A percentile compares a stretch with the other conserved stretches of the same genome.
These are phyloP conservation scores for Coenobita brevimanus DNA, from an alignment of 1,140 invertebrate genomes.

Conservation along the genomic window DNA sequence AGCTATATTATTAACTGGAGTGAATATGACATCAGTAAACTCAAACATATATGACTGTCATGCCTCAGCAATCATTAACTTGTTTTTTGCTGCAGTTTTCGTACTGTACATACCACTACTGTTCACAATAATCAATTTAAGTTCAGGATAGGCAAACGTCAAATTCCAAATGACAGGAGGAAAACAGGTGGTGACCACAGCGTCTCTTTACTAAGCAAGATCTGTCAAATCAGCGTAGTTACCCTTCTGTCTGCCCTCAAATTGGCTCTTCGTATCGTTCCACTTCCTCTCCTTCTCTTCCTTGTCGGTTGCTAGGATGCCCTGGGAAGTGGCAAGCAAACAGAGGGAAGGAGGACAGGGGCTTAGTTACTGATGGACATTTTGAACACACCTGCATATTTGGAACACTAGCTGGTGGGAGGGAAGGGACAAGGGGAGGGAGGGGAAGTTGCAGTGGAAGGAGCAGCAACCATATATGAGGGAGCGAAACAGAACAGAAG, in stretches of 20 bases:
- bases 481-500: not conserved
- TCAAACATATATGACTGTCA: no score
- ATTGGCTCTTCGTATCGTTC: slow-evolving; percentile 52
- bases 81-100: no score
- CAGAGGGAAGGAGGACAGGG: not conserved
- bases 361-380: not conserved
- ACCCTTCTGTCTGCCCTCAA: slow-evolving; percentile 56
- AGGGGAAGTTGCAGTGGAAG: not conserved
- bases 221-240: no score
- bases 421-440: not conserved
- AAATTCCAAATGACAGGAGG: no score
- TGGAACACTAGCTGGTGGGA: not conserved
- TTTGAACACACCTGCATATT: not conserved
- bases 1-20: no score
- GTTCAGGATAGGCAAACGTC: no score
- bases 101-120: no score
- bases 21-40: no score
- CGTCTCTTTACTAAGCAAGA: no score
- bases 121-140: no score
- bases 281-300: slow-evolving; percentile 67
- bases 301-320: slow-evolving; percentile 45
- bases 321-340: slow-evolving; percentile 34
- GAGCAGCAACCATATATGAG: not conserved
- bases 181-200: no score
- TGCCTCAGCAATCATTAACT: no score